Conservation (phyloP, 2,113 vertebrate genomes). For the Tor tambroides region DNA sequence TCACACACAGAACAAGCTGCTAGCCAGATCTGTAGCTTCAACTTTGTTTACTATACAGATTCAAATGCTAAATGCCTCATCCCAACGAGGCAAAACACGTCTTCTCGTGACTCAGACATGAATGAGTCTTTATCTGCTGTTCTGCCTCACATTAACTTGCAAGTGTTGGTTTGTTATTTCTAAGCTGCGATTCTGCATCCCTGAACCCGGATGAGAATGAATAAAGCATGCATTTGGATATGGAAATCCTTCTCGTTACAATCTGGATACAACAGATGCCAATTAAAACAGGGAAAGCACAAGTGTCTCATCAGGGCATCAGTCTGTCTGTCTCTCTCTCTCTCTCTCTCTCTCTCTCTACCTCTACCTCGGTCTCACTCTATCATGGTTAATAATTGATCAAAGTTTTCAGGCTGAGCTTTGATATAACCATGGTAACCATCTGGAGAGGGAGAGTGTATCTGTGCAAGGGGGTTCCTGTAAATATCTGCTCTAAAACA, state of each 20-base stretch:
- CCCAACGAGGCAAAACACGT: background rate
- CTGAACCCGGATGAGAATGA: constrained; percentile 34
- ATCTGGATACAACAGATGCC: constrained; percentile 61
- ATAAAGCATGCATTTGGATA: constrained; percentile 52
- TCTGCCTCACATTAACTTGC: constrained; percentile 26
- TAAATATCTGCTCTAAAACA: constrained; percentile 43
- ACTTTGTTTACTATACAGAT: constrained; percentile 25
- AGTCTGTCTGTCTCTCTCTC: no score
- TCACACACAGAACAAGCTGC: background rate
- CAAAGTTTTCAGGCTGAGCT: constrained; percentile 77
- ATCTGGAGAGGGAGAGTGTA: constrained; percentile 49
- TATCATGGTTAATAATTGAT: constrained; percentile 76
- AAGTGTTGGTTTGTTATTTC: constrained; percentile 32
- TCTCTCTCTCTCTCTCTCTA: no score
- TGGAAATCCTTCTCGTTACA: constrained; percentile 51
- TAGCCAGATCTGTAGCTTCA: background rate
- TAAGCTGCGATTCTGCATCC: constrained; percentile 9
- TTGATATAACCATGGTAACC: constrained; percentile 76
- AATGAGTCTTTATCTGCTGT: constrained; percentile 5
- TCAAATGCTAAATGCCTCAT: constrained; percentile 16
- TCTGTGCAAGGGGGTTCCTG: constrained; percentile 27
- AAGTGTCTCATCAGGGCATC: constrained; percentile 48
- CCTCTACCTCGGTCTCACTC: constrained; percentile 26
- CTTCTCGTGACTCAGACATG: background rate
- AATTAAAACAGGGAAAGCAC: constrained; percentile 50